phyloP scores from a whole-genome alignment of 2,113 vertebrate genomes.

The Lepisosteus osseus region DNA sequence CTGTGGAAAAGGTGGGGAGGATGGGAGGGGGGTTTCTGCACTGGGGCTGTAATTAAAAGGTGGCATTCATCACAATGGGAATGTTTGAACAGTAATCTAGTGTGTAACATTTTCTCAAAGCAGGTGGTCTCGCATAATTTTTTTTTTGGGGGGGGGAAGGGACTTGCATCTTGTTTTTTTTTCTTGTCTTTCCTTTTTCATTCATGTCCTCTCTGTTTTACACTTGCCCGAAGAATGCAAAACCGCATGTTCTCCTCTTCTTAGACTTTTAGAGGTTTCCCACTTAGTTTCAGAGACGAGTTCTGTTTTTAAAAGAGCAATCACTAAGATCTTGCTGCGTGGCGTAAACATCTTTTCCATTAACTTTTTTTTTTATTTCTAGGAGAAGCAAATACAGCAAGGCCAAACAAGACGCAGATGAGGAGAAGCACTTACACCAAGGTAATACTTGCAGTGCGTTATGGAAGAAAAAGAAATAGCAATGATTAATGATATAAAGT shows the following conservation, averaged over 20 bases:
- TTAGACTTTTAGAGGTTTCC: no score
- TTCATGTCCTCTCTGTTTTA: no score
- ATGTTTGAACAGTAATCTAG: conserved; percentile 50
- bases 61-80: conserved; percentile 17
- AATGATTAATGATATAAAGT: background rate
- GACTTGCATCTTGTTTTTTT: conserved; percentile 44
- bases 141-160: conserved; percentile 34
- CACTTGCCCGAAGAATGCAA: background rate
- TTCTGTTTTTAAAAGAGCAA: no score
- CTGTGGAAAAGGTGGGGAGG: conserved; percentile 46
- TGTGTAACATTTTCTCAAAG: conserved; percentile 58
- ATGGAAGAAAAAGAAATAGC: no score
- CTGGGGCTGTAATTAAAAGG: conserved; percentile 17
- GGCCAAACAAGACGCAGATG: conserved; percentile 92
- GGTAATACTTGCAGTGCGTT: conserved; percentile 57
- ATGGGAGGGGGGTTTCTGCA: background rate
- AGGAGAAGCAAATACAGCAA: conserved; percentile 96
- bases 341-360: conserved; percentile 1
- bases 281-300: no score
- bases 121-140: conserved; percentile 57
- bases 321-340: background rate
- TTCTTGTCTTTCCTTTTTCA: no score
- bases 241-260: no score
- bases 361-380: conserved; percentile 45
- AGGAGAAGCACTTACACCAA: conserved; percentile 94